phyloP scores from a whole-genome alignment of 2,797 vertebrate species.

The Phalloptychus januarius region DNA sequence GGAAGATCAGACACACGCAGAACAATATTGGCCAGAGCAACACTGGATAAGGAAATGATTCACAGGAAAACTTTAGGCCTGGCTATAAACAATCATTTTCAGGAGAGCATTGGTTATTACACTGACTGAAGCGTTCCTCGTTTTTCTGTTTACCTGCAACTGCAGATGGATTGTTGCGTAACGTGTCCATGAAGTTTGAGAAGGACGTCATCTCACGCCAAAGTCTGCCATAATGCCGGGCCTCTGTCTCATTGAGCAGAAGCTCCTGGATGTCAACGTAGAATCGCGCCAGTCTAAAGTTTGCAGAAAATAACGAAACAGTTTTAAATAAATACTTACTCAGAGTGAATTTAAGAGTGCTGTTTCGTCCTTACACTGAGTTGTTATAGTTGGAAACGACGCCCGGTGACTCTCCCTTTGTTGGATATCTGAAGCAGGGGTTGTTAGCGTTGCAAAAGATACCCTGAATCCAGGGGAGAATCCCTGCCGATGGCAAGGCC shows the following conservation, averaged over 20 bases:
- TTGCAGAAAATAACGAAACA: background rate
- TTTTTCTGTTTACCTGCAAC: conserved; percentile 81
- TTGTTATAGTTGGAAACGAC: conserved; percentile 96
- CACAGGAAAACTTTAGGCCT: conserved; percentile 22
- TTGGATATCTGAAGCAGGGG: conserved; percentile 91
- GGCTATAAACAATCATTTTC: background rate
- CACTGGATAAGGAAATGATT: conserved; percentile 47
- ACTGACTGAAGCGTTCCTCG: background rate
- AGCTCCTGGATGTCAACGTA: conserved; percentile 89
- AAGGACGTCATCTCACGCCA: conserved; percentile 88
- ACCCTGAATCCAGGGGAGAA: conserved; percentile 94
- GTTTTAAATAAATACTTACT: background rate
- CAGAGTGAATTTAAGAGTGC: background rate
- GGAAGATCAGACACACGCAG: conserved; percentile 15
- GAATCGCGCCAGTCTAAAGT: conserved; percentile 87
- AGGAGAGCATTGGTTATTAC: background rate
- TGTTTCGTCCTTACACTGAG: conserved; percentile 86
- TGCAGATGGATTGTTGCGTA: conserved; percentile 85
- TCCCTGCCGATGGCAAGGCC: conserved; percentile 95
- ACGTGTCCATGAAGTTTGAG: conserved; percentile 88
- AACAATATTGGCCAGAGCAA: conserved; percentile 18
- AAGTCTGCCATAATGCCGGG: conserved; percentile 80
- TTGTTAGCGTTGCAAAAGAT: conserved; percentile 97
- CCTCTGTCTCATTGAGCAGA: conserved; percentile 80
- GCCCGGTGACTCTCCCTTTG: conserved; percentile 88